Percentiles rank a stretch among this genome's conserved stretches.
Conservation (phyloP, 2,797 vertebrate species). For the Falco naumanni region DNA sequence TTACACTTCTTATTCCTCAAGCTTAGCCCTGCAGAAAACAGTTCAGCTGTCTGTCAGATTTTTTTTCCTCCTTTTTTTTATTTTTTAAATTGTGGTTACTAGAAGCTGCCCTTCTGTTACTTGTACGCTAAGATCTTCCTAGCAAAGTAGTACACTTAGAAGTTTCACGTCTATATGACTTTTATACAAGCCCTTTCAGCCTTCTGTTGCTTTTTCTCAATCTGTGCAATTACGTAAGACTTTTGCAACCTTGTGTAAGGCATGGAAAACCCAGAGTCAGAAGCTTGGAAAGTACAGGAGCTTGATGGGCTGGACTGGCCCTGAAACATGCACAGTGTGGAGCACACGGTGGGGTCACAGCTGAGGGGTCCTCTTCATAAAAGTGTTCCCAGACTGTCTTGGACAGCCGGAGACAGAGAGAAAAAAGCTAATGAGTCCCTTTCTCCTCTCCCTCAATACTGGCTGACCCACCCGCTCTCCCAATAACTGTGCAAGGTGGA, state of each 20-base stretch:
- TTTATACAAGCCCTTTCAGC: neutral
- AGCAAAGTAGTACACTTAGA: conserved; percentile 21
- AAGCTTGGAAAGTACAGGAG: neutral
- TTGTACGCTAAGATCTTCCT: conserved; percentile 2
- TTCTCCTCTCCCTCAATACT: neutral
- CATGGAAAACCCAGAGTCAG: neutral
- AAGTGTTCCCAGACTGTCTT: neutral
- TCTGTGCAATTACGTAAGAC: neutral
- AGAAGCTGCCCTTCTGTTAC: conserved; percentile 32
- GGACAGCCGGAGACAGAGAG: neutral
- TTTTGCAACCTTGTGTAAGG: neutral
- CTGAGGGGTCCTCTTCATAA: neutral
- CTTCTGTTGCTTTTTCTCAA: neutral
- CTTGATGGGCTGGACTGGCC: neutral
- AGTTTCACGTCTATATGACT: neutral
- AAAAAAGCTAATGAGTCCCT: neutral
- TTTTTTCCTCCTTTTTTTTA: neutral
- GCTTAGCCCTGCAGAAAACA: conserved; percentile 34
- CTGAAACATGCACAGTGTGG: neutral
- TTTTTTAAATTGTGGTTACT: conserved; percentile 12
- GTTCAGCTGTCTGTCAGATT: conserved; percentile 32
- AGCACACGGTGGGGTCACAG: neutral
- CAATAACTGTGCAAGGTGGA: neutral
- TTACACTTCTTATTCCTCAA: conserved; percentile 7
- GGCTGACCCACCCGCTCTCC: neutral